Evolutionary conservation across 1,140 invertebrate genomes (phyloP), one percentile per base, ranked within the genome.

Genomic region (Drosophila gunungcola): DNA sequence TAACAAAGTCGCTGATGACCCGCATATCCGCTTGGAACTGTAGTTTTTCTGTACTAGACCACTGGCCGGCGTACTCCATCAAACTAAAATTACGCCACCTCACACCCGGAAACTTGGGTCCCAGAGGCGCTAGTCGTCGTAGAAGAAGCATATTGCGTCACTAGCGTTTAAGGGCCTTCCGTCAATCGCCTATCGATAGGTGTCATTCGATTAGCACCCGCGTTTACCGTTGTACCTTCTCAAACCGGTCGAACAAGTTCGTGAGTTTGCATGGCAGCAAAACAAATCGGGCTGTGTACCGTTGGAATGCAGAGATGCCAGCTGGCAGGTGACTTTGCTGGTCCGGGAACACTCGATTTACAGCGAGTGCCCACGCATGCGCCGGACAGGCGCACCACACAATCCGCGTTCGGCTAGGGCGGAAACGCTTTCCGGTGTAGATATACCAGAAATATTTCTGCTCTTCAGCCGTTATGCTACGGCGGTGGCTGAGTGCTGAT

Each of bases 1-100:
- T 95, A 1, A 99, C 93, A 93, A 99, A 99, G 90, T 99, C 93
- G 4, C 94, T 92, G 56, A 95, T 80, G 38, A 98, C 93, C 32
- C 91, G 91, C 94, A 96, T 95, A 67, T 94, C 92, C 3, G 91
- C 83, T 3, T 93, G 34, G 3, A 95, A 92, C 6, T 85, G 83
- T 2, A 73, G 42, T 25, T 93, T 92, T 27, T 93, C 92, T 2
- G 92, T 91, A 7, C 7, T 9, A 10, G 48, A 12, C 94, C 94
- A 94, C 34, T 91, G 63, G 16, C 93, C 92, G 49, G 90, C 65
- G 13, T 93, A 89, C 41, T 93, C 92, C 38, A 94, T 73, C 34
- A 84, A 61, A 51, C 39, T 56, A 42, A 34, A n/a, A n/a, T 11
- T 12, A 5, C 36, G 12, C 1, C 16, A n/a, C 12, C 29, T 29